Evolutionary conservation across 2,888 invertebrate species (phyloP), one percentile per base, ranked within the genome.

Genomic region (Drosophila koepferae): DNA sequence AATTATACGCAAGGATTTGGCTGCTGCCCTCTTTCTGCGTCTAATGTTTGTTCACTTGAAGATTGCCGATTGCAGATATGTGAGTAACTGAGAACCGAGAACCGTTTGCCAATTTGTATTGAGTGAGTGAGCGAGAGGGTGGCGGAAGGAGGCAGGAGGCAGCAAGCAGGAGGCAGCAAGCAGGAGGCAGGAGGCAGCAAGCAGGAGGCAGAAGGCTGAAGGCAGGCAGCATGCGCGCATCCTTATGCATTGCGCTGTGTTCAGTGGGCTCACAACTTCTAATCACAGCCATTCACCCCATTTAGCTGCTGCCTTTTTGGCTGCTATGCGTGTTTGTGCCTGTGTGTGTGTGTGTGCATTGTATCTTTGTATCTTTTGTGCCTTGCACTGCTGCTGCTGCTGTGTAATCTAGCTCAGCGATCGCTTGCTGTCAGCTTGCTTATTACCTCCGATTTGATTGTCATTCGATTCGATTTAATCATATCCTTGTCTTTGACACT

Each of bases 1-100:
- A 85, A 87, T 82, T 82, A 76, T 82, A 72, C 81, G 60, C 58
- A 62, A 63, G 46, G 61, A 72, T 56, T 73, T 61, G 61, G 58
- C 71, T 70, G 58, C 71, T 70, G 74, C 68, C 63, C 54, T 78
- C 31, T 34, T 34, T 55, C 60, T 69, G 63, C 38, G 67, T 74
- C 84, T 84, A 85, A 84, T 87, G 76, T 82, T 76, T 80, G 82
- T 77, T 84, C 85, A 86, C 83, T 86, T 86, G 84, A 67, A 63
- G 36, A 44, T 36, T 36, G 58, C 38, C 48, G 59, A 28, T 60
- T 28, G 48, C 14, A 34, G 62, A 63, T 61, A 48, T n/a, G 62
- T 28, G 40, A 40, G 60, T 60, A 49, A 38, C 60, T 48, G 60
- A 28, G 60, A 48, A 38, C 38, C 8, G 38, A 60, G 34, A 12